Percentiles rank a stretch among this genome's conserved stretches.
Evolutionary conservation across 2,797 vertebrate species (phyloP).

Genomic region (Enteromius thamalakanensis): DNA sequence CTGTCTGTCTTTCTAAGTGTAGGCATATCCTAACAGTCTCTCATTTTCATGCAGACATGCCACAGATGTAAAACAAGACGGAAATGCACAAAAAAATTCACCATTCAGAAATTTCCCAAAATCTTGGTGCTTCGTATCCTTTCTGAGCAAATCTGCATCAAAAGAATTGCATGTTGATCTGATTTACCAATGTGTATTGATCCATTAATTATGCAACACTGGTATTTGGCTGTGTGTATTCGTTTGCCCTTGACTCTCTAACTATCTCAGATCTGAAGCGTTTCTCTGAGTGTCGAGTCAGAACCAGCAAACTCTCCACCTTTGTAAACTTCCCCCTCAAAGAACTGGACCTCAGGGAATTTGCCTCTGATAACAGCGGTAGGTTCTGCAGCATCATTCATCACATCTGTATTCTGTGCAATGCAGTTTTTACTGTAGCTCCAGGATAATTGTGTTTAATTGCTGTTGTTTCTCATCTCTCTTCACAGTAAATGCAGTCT

Average conservation of each 20-base stretch:
- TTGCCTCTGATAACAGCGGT: conserved; percentile 88
- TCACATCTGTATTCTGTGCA: neutral
- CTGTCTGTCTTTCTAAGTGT: neutral
- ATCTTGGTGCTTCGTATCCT: conserved; percentile 98
- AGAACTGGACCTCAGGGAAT: conserved; percentile 92
- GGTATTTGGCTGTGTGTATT: neutral
- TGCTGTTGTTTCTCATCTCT: neutral
- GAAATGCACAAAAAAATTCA: conserved; percentile 94
- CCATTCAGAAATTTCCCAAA: conserved; percentile 95
- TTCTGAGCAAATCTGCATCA: conserved; percentile 46
- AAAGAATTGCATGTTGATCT: neutral
- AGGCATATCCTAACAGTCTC: neutral
- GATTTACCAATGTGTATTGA: neutral
- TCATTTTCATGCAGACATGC: conserved; percentile 81
- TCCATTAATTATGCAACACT: neutral
- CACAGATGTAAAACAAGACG: conserved; percentile 89
- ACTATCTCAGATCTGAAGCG: conserved; percentile 89
- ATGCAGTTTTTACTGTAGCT: neutral
- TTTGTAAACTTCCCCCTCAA: conserved; percentile 93
- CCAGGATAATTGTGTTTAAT: conserved; percentile 8
- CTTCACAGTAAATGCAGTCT: conserved; percentile 78
- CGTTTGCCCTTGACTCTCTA: conserved; percentile 75
- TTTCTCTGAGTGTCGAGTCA: conserved; percentile 89
- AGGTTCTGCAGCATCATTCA: conserved; percentile 65
- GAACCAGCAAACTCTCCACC: conserved; percentile 91